Percentiles rank a stretch among this genome's conserved stretches.
Conservation (phyloP, 2,113 vertebrate genomes). For the Glaucidium brasilianum region DNA sequence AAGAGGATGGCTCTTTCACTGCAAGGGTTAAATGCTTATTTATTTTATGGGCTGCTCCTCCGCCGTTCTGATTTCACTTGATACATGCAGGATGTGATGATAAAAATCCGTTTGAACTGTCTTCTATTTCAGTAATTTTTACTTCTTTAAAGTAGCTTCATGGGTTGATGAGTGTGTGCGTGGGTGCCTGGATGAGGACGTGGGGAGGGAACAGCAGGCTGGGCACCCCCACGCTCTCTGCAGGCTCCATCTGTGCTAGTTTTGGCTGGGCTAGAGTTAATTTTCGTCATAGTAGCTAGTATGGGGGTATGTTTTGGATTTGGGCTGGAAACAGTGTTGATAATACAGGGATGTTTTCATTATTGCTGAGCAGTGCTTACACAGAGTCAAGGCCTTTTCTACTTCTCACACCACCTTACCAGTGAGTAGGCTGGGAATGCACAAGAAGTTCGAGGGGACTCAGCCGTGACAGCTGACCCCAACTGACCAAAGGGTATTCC, state of each 20-base stretch:
- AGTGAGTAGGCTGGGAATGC: too few relatives aligned
- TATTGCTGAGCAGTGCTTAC: too few relatives aligned
- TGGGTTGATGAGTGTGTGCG: not conserved
- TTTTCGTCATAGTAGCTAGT: too few relatives aligned
- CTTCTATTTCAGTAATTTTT: not conserved
- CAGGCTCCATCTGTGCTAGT: not conserved
- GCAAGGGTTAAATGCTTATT: not conserved
- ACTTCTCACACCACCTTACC: too few relatives aligned
- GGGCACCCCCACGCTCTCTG: not conserved
- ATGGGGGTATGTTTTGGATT: too few relatives aligned
- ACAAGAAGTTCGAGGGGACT: too few relatives aligned
- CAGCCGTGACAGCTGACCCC: too few relatives aligned
- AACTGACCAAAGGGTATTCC: too few relatives aligned
- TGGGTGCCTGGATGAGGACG: not conserved
- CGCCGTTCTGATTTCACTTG: not conserved
- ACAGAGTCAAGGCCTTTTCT: too few relatives aligned
- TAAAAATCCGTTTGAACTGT: not conserved
- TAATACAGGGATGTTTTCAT: too few relatives aligned
- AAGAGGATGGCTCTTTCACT: not conserved
- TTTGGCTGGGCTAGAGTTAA: too few relatives aligned
- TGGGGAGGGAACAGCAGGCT: not conserved
- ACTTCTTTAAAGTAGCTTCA: not conserved
- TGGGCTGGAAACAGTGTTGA: too few relatives aligned
- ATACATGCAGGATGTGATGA: not conserved
- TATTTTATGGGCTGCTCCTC: not conserved